Percentiles rank a stretch among this genome's conserved stretches.
These are phyloP conservation scores for Fundulus diaphanus DNA, from an alignment of 2,797 vertebrate genomes.

Conservation along the genomic window DNA sequence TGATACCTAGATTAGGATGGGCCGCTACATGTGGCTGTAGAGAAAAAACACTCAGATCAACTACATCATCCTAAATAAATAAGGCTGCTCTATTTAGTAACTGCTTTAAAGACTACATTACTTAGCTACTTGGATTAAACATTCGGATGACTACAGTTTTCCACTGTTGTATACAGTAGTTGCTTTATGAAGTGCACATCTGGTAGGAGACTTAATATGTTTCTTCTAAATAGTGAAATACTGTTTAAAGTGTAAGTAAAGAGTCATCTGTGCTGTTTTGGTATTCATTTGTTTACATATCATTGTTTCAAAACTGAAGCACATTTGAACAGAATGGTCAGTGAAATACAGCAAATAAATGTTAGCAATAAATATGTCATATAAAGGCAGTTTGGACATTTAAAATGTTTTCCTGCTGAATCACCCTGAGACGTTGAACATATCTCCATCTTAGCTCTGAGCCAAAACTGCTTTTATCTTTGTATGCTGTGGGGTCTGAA, in stretches of 20 bases:
- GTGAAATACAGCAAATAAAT: conserved; percentile 21
- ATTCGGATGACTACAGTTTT: conserved; percentile 22
- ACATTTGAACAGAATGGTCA: conserved; percentile 3
- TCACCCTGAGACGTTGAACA: background rate
- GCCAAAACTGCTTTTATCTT: conserved; percentile 13
- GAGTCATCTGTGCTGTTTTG: background rate
- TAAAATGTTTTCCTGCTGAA: conserved; percentile 23
- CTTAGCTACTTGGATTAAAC: conserved; percentile 18
- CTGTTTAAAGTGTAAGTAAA: background rate
- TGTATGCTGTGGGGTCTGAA: background rate
- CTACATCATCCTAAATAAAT: background rate
- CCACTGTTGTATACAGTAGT: background rate
- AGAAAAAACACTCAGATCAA: conserved; percentile 23
- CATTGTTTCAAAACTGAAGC: conserved; percentile 2
- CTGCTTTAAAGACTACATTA: conserved; percentile 14
- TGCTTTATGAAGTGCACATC: background rate
- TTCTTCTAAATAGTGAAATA: background rate
- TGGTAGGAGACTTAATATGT: background rate
- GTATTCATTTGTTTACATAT: background rate
- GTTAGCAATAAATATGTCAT: conserved; percentile 9
- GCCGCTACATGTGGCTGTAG: background rate
- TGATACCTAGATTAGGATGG: conserved; percentile 7
- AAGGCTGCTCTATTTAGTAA: conserved; percentile 26
- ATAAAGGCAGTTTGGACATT: conserved; percentile 10
- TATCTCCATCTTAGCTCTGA: conserved; percentile 16